A percentile compares a stretch with the other conserved stretches of the same genome.
These are phyloP conservation scores for Pseudomyrmex cubaensis DNA, from an alignment of 1,140 invertebrate genomes.

Conservation along the genomic window DNA sequence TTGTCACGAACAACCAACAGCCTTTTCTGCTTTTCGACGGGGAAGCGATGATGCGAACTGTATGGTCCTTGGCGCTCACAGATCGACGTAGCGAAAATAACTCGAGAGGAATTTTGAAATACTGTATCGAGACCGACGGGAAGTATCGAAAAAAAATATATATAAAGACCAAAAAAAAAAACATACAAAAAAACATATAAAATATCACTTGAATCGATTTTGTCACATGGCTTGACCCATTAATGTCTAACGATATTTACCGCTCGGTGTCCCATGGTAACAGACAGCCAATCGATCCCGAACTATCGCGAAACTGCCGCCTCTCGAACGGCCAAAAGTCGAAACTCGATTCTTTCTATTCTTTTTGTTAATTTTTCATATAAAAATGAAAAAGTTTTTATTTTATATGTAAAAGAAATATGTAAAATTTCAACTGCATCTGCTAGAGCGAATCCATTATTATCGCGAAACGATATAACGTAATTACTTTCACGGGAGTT, in stretches of 20 bases:
- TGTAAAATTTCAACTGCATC: neutral
- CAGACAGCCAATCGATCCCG: constrained; percentile 56
- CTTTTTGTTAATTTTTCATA: too few species aligned
- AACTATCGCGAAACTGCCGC: constrained; percentile 39
- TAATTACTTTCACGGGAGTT: neutral
- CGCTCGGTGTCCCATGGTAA: constrained; percentile 70
- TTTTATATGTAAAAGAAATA: too few species aligned
- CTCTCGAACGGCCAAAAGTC: constrained; percentile 25
- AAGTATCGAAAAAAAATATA: constrained; percentile 32
- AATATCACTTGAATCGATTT: constrained; percentile 79
- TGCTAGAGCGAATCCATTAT: neutral
- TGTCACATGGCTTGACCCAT: constrained; percentile 77
- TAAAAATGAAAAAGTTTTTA: too few species aligned
- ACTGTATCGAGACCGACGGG: constrained; percentile 41
- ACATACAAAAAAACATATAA: constrained; percentile 65
- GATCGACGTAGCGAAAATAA: constrained; percentile 17
- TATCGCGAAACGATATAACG: neutral
- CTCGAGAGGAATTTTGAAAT: constrained; percentile 65
- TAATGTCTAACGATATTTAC: constrained; percentile 74
- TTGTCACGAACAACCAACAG: constrained; percentile 62
- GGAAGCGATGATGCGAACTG: constrained; percentile 34
- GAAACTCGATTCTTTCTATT: neutral
- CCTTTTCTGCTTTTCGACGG: constrained; percentile 12
- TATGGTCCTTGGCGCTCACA: neutral
- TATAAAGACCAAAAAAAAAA: constrained; percentile 69